Evolutionary conservation across 2,113 vertebrate genomes (phyloP).

Genomic region (Albula glossodonta): DNA sequence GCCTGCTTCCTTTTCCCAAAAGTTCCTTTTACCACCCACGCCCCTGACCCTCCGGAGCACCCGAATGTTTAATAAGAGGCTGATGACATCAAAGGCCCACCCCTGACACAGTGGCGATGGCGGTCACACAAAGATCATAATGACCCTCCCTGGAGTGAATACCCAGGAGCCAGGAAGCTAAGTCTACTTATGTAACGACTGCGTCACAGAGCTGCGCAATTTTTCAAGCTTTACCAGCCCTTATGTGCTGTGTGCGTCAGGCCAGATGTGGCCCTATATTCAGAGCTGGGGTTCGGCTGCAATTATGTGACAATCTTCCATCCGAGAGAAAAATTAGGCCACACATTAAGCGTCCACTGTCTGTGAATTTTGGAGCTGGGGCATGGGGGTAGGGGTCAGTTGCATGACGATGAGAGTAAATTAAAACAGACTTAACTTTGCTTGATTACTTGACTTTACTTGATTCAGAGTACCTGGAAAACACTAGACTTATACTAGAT

Average conservation of each 20-base stretch:
- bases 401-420: not conserved
- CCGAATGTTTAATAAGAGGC: not conserved
- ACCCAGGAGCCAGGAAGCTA: not conserved
- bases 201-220: not conserved
- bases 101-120: not conserved
- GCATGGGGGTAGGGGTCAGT: not conserved
- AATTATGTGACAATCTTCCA: not conserved
- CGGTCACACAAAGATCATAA: not conserved
- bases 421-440: not conserved
- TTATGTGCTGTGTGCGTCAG: not conserved
- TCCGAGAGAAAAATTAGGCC: not conserved
- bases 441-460: not conserved
- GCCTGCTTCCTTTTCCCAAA: not conserved
- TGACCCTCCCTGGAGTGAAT: not conserved
- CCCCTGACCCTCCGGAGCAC: not conserved
- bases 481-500: not conserved
- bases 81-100: not conserved
- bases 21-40: not conserved
- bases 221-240: not conserved
- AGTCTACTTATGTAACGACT: not conserved
- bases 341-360: not conserved
- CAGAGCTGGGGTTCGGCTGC: not conserved
- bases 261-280: not conserved
- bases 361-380: not conserved
- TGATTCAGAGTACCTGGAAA: not conserved